A percentile compares a stretch with the other conserved stretches of the same genome.
Conservation (phyloP, 2,888 invertebrate genomes). For the Ophion costatus region DNA sequence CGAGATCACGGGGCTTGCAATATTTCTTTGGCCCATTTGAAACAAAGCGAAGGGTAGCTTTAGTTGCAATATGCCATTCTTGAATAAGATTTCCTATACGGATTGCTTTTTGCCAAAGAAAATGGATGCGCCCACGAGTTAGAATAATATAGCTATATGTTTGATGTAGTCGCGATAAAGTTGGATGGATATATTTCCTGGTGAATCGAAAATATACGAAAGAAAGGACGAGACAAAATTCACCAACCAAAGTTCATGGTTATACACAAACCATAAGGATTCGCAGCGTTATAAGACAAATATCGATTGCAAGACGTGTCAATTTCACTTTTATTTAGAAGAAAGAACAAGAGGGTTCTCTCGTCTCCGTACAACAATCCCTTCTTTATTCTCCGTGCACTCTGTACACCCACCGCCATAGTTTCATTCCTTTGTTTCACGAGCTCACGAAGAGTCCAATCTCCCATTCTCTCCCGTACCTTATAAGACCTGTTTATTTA, state of each 20-base stretch:
- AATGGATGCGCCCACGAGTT: not conserved
- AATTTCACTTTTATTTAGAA: constrained; percentile 63
- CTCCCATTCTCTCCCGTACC: constrained; percentile 63
- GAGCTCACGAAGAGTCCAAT: constrained; percentile 64
- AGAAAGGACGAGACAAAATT: not conserved
- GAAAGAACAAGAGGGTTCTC: constrained; percentile 40
- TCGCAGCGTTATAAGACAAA: constrained; percentile 34
- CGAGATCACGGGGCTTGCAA: too few relatives aligned
- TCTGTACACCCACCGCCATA: constrained; percentile 32
- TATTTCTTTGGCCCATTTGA: too few relatives aligned
- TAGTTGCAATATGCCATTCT: too few relatives aligned
- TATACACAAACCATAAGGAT: constrained; percentile 1
- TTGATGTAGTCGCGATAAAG: too few relatives aligned
- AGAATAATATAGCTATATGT: too few relatives aligned
- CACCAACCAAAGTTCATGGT: not conserved
- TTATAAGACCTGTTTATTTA: constrained; percentile 74
- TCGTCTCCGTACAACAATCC: constrained; percentile 34
- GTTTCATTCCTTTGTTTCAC: constrained; percentile 62
- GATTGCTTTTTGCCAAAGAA: not conserved
- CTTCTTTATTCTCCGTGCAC: constrained; percentile 18
- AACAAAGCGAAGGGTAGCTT: too few relatives aligned
- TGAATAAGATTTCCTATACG: too few relatives aligned
- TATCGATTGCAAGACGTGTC: constrained; percentile 51
- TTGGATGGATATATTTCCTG: not conserved
- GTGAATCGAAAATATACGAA: not conserved